phyloP scores from a whole-genome alignment of 1,140 invertebrate genomes.

The Hyles vespertilio region DNA sequence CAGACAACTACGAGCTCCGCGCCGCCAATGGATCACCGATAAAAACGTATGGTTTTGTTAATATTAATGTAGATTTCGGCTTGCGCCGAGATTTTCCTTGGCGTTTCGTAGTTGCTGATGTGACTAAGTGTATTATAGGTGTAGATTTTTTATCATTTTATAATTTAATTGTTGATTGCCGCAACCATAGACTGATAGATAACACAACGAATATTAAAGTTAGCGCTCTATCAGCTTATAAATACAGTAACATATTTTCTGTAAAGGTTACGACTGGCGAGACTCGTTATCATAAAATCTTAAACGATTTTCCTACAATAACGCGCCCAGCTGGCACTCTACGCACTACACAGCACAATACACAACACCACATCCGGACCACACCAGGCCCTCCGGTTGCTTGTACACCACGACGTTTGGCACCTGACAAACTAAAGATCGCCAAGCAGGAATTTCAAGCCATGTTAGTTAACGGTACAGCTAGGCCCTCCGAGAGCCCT shows the following conservation, averaged over 20 bases:
- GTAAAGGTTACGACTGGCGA: not conserved
- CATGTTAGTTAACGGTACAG: conserved; percentile 2
- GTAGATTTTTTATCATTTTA: too few species aligned
- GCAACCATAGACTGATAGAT: too few species aligned
- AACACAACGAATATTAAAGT: too few species aligned
- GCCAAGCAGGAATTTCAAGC: conserved; percentile 6
- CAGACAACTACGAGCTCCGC: conserved; percentile 8
- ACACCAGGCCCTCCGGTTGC: conserved; percentile 1
- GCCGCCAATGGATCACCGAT: conserved; percentile 21
- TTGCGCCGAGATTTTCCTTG: conserved; percentile 9
- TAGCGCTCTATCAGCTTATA: too few species aligned
- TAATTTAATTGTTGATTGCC: too few species aligned
- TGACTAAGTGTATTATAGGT: too few species aligned
- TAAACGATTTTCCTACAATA: conserved; percentile 4
- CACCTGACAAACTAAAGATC: conserved; percentile 9
- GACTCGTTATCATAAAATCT: not conserved
- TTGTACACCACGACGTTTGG: conserved; percentile 6
- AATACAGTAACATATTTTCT: conserved; percentile 13
- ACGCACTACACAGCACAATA: not conserved
- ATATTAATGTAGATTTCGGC: conserved; percentile 8
- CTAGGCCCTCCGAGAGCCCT: not conserved
- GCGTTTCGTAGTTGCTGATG: too few species aligned
- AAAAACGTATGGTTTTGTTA: conserved; percentile 15
- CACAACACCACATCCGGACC: conserved; percentile 3
- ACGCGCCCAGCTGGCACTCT: conserved; percentile 3